A percentile compares a stretch with the other conserved stretches of the same genome.
Evolutionary conservation across 2,113 vertebrate species (phyloP).

Genomic region (Puma concolor): DNA sequence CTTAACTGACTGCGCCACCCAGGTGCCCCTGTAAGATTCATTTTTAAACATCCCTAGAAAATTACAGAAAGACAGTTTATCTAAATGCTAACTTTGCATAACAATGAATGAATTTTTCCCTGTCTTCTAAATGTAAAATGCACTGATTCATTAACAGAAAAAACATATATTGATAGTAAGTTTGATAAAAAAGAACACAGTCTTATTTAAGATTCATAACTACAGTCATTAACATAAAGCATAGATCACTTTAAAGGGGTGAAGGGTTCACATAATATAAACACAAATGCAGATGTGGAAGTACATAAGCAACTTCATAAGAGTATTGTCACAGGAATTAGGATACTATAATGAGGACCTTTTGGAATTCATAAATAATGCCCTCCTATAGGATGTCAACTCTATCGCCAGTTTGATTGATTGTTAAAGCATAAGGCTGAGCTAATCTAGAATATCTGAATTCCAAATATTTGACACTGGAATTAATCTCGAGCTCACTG

Average conservation of each 20-base stretch:
- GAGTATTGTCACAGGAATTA: background rate
- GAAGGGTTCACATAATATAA: background rate
- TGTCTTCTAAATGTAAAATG: background rate
- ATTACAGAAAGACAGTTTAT: background rate
- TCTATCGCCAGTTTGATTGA: background rate
- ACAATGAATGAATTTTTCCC: background rate
- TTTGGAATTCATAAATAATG: background rate
- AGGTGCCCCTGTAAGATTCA: background rate
- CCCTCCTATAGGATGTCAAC: background rate
- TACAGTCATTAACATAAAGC: background rate
- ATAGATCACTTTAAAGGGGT: background rate
- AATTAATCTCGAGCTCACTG: conserved; percentile 57
- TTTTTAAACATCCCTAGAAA: conserved; percentile 17
- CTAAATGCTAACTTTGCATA: background rate
- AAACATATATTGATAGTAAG: background rate
- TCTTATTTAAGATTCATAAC: background rate
- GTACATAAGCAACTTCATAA: background rate
- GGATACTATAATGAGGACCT: background rate
- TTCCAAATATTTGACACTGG: conserved; percentile 48
- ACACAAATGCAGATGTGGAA: background rate
- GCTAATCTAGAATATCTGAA: conserved; percentile 18
- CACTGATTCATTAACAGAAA: background rate
- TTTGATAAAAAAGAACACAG: background rate
- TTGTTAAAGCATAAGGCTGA: background rate
- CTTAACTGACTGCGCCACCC: too few species aligned